These are phyloP conservation scores for Drosophila punjabiensis DNA, from an alignment of 1,140 invertebrate genomes.

Conservation along the genomic window DNA sequence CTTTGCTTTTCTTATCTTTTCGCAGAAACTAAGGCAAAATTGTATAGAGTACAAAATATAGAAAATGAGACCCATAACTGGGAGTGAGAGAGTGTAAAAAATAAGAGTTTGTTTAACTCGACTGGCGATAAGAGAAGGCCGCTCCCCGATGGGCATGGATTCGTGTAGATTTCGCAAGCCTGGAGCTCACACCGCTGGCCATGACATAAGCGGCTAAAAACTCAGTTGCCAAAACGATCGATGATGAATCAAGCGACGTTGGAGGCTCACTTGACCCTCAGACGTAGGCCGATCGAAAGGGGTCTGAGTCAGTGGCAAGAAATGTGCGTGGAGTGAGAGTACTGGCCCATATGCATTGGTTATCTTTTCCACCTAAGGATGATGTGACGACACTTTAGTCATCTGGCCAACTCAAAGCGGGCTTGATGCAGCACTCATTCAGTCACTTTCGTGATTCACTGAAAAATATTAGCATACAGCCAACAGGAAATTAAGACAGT, in stretches of 20 bases:
- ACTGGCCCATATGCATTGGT: slow-evolving; percentile 20
- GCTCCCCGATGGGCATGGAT: slow-evolving; percentile 16
- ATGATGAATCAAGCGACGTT: slow-evolving; percentile 60
- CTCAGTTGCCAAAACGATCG: slow-evolving; percentile 48
- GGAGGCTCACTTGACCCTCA: slow-evolving; percentile 50
- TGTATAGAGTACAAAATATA: slow-evolving; percentile 9
- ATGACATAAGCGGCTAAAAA: slow-evolving; percentile 71
- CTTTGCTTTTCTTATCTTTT: slow-evolving; percentile 42
- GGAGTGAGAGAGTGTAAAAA: slow-evolving; percentile 2
- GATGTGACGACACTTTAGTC: slow-evolving; percentile 24
- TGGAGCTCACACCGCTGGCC: slow-evolving; percentile 6
- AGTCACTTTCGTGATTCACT: slow-evolving; percentile 25
- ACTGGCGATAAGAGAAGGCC: slow-evolving; percentile 33
- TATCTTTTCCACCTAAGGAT: slow-evolving; percentile 31
- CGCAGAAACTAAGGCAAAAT: slow-evolving; percentile 50
- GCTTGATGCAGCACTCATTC: slow-evolving; percentile 1
- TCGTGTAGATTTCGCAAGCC: slow-evolving; percentile 24
- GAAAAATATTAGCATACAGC: slow-evolving; percentile 3
- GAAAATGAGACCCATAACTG: slow-evolving; percentile 16
- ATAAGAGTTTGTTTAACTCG: slow-evolving; percentile 30
- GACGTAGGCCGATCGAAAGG: slow-evolving; percentile 23
- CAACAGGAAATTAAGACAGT: slow-evolving; percentile 25
- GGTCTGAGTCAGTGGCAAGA: slow-evolving; percentile 33
- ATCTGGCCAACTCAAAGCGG: background rate
- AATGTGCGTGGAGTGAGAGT: slow-evolving; percentile 37